A percentile compares a stretch with the other conserved stretches of the same genome.
Conservation (phyloP, 2,113 vertebrate species). For the Stegastes partitus region DNA sequence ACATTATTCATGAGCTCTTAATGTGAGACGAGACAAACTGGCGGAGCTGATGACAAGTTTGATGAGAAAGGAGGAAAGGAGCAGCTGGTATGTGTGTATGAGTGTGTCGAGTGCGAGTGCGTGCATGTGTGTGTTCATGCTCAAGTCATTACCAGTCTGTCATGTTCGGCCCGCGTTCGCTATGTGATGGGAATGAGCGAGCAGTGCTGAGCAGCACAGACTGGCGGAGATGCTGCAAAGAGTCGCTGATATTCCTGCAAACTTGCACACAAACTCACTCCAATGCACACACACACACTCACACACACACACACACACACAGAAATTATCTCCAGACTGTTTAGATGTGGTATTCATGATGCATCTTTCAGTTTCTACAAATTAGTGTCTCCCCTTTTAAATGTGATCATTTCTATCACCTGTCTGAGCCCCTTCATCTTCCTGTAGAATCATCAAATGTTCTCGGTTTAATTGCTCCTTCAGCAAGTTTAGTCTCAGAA, state of each 20-base stretch:
- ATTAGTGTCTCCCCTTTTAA: conserved; percentile 23
- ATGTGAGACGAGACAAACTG: conserved; percentile 80
- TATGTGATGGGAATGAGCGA: conserved; percentile 72
- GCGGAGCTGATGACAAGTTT: conserved; percentile 80
- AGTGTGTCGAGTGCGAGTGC: conserved; percentile 39
- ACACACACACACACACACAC: conserved; percentile 9
- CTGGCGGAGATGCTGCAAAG: conserved; percentile 47
- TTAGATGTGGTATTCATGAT: background rate
- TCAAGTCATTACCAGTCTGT: conserved; percentile 79
- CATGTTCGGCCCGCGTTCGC: conserved; percentile 68
- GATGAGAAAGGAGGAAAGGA: conserved; percentile 76
- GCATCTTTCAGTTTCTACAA: conserved; percentile 14
- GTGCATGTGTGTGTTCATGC: conserved; percentile 45
- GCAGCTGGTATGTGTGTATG: conserved; percentile 72
- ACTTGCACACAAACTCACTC: conserved; percentile 21
- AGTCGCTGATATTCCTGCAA: conserved; percentile 37
- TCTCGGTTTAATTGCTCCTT: conserved; percentile 3
- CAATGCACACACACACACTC: conserved; percentile 4
- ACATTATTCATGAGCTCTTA: conserved; percentile 80
- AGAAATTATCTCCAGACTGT: conserved; percentile 4
- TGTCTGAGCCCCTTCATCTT: conserved; percentile 29
- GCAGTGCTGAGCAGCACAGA: conserved; percentile 44
- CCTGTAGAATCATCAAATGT: conserved; percentile 32
- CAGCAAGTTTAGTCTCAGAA: conserved; percentile 25
- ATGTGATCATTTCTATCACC: conserved; percentile 25